These are phyloP conservation scores for Diarsia brunnea DNA, from an alignment of 2,888 invertebrate species.

Conservation along the genomic window DNA sequence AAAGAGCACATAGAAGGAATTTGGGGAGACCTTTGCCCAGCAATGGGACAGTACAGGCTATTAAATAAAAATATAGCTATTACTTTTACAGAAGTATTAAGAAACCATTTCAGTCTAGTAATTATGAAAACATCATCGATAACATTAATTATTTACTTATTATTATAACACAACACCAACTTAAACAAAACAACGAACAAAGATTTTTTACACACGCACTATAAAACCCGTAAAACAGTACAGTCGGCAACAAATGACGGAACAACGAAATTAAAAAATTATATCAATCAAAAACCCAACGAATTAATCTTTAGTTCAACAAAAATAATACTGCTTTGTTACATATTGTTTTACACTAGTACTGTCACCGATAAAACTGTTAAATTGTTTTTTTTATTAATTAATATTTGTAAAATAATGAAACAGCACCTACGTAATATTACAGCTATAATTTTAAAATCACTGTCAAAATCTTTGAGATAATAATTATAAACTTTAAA, in stretches of 20 bases:
- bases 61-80: no score
- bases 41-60: no score
- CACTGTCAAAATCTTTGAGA: not conserved
- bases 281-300: conserved; percentile 51
- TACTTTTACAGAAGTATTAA: not conserved
- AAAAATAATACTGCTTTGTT: conserved; percentile 44
- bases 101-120: not conserved
- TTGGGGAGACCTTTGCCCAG: no score
- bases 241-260: conserved; percentile 13
- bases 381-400: not conserved
- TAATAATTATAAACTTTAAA: not conserved
- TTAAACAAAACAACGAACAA: not conserved
- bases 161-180: not conserved
- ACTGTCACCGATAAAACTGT: conserved; percentile 23
- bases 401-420: no score
- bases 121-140: not conserved
- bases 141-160: not conserved
- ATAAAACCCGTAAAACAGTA: not conserved
- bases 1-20: no score
- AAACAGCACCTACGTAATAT: not conserved
- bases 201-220: not conserved
- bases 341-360: conserved; percentile 44
- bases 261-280: conserved; percentile 20
- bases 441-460: not conserved
- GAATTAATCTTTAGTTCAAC: conserved; percentile 58